Percentiles rank a stretch among this genome's conserved stretches.
These are phyloP conservation scores for Tyria jacobaeae DNA, from an alignment of 2,888 invertebrate species.

Conservation along the genomic window DNA sequence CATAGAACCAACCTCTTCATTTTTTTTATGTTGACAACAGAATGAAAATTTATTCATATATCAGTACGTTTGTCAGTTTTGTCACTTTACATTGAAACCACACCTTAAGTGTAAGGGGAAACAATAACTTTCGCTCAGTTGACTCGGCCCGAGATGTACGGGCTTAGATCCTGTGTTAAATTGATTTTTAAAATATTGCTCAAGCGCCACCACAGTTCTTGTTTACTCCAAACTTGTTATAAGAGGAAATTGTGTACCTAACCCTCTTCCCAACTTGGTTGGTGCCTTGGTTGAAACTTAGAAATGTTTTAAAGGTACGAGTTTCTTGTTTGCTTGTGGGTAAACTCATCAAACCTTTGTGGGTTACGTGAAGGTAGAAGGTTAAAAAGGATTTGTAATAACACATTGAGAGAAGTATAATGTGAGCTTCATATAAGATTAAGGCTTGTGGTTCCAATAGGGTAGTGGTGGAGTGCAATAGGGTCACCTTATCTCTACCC, in stretches of 20 bases:
- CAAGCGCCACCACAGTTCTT: conserved; percentile 31
- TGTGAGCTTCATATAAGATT: not conserved
- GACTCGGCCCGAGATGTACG: conserved; percentile 43
- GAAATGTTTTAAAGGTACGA: conserved; percentile 21
- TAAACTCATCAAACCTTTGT: conserved; percentile 15
- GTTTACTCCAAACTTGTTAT: conserved; percentile 38
- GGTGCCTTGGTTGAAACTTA: conserved; percentile 14
- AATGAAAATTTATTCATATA: no score
- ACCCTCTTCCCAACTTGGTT: conserved; percentile 13
- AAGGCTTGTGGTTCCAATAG: no score
- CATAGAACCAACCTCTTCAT: no score
- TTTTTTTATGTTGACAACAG: no score
- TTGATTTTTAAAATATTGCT: conserved; percentile 54
- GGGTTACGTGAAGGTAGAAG: not conserved
- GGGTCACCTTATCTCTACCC: no score
- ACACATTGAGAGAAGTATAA: not conserved
- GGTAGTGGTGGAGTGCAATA: no score
- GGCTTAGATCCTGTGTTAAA: conserved; percentile 39
- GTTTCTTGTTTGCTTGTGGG: conserved; percentile 15
- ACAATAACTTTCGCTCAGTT: conserved; percentile 55
- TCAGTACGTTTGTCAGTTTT: not conserved
- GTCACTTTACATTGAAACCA: not conserved
- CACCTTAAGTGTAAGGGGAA: conserved; percentile 22
- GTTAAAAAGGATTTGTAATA: not conserved
- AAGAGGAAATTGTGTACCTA: conserved; percentile 38